phyloP scores from a whole-genome alignment of 2,888 invertebrate species.

The Cheilosia grossa region DNA sequence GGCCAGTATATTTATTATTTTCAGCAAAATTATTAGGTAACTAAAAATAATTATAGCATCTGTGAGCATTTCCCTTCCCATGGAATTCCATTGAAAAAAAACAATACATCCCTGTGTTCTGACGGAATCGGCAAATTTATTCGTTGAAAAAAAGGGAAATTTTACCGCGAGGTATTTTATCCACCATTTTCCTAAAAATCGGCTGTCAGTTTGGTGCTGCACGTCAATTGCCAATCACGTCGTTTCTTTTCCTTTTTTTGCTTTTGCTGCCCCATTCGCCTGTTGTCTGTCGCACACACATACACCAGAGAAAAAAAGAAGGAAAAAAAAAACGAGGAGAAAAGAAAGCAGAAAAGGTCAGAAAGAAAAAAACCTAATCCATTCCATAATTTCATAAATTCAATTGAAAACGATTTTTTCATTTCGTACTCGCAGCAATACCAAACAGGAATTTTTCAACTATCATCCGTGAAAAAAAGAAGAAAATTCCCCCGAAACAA shows the following conservation, averaged over 20 bases:
- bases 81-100: slow-evolving; percentile 26
- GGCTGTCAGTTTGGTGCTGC: slow-evolving; percentile 79
- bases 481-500: slow-evolving; percentile 71
- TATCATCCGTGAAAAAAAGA: slow-evolving; percentile 71
- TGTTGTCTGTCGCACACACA: slow-evolving; percentile 75
- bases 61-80: slow-evolving; percentile 8
- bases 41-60: neutral
- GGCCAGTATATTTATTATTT: too few relatives aligned
- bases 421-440: slow-evolving; percentile 57
- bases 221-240: slow-evolving; percentile 79
- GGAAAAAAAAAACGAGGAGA: slow-evolving; percentile 64
- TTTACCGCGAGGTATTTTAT: slow-evolving; percentile 68
- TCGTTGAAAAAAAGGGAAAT: slow-evolving; percentile 40
- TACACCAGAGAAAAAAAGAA: slow-evolving; percentile 58
- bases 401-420: slow-evolving; percentile 64
- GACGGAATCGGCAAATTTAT: slow-evolving; percentile 43
- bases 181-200: slow-evolving; percentile 72
- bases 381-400: slow-evolving; percentile 65
- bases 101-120: slow-evolving; percentile 47
- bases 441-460: slow-evolving; percentile 74
- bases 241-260: slow-evolving; percentile 76
- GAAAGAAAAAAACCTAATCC: slow-evolving; percentile 62
- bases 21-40: too few relatives aligned
- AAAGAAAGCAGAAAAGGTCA: slow-evolving; percentile 75
- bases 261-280: slow-evolving; percentile 79